A percentile compares a stretch with the other conserved stretches of the same genome.
phyloP scores from a whole-genome alignment of 2,888 invertebrate species.

The Eupithecia tripunctaria region DNA sequence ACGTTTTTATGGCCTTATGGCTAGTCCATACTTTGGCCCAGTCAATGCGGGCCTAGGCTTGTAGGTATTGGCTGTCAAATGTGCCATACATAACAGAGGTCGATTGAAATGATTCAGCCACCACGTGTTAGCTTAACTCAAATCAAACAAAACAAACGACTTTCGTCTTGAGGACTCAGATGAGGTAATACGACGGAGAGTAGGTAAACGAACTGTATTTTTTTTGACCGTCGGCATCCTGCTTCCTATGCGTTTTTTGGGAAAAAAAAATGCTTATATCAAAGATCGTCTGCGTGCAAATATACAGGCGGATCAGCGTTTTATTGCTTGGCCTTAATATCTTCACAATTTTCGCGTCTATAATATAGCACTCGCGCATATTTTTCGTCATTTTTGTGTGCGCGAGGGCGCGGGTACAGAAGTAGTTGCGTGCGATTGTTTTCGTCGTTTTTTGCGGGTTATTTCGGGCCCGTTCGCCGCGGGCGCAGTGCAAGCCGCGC shows the following conservation, averaged over 20 bases:
- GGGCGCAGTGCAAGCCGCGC: conserved; percentile 72
- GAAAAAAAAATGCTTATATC: no score
- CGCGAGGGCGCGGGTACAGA: conserved; percentile 67
- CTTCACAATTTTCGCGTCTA: background rate
- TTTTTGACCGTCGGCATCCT: background rate
- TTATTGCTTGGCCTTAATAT: background rate
- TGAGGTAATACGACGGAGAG: no score
- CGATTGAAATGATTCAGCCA: background rate
- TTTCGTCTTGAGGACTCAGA: background rate
- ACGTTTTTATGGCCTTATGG: no score
- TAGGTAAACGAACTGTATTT: no score
- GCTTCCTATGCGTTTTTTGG: background rate
- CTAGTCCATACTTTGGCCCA: background rate
- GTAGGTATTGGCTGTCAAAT: background rate
- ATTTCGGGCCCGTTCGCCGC: conserved; percentile 75
- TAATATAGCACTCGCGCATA: conserved; percentile 56
- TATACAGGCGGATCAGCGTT: background rate
- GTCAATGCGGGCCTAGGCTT: background rate
- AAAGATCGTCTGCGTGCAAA: background rate
- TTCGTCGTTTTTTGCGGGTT: conserved; percentile 83
- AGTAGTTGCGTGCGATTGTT: conserved; percentile 79
- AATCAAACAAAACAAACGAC: background rate
- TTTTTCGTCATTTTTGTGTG: conserved; percentile 78
- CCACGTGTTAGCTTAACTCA: background rate
- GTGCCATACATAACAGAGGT: background rate